A percentile compares a stretch with the other conserved stretches of the same genome.
These are phyloP conservation scores for Amphiduros pacificus DNA, from an alignment of 2,888 invertebrate genomes.

Conservation along the genomic window DNA sequence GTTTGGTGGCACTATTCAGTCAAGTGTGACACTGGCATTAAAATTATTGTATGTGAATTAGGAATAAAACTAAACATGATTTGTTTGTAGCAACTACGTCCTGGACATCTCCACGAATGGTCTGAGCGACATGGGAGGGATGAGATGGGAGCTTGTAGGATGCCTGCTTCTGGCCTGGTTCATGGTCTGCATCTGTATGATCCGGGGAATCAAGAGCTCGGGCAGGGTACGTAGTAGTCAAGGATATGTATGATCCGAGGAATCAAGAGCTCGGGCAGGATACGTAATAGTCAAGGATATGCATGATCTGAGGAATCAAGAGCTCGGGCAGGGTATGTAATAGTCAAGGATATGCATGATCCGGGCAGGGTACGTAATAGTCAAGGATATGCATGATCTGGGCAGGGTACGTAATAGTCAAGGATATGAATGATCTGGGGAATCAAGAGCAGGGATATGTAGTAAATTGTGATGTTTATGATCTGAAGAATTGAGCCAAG, in stretches of 20 bases:
- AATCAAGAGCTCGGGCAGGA: conserved; percentile 58
- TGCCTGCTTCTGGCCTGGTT: conserved; percentile 77
- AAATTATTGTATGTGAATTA: too few relatives aligned
- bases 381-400: conserved; percentile 54
- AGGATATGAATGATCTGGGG: too few relatives aligned
- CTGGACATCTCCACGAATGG: conserved; percentile 53
- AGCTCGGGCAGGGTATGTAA: conserved; percentile 52
- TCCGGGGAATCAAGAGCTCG: conserved; percentile 56
- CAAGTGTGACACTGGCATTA: too few relatives aligned
- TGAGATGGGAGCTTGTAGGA: conserved; percentile 69
- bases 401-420: conserved; percentile 53
- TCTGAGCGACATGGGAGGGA: conserved; percentile 49
- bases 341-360: too few relatives aligned
- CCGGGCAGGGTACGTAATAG: conserved; percentile 50
- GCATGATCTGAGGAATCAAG: conserved; percentile 57
- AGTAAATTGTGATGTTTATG: too few relatives aligned
- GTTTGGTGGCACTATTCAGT: too few relatives aligned
- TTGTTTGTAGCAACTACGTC: conserved; percentile 52
- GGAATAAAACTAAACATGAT: too few relatives aligned
- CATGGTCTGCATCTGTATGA: conserved; percentile 52
- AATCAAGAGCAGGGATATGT: too few relatives aligned
- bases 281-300: too few relatives aligned
- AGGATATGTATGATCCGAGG: conserved; percentile 56
- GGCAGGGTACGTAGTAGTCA: conserved; percentile 52
- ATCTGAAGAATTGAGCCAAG: too few relatives aligned